Evolutionary conservation across 2,113 vertebrate species (phyloP).

Genomic region (Antechinus stuartii): DNA sequence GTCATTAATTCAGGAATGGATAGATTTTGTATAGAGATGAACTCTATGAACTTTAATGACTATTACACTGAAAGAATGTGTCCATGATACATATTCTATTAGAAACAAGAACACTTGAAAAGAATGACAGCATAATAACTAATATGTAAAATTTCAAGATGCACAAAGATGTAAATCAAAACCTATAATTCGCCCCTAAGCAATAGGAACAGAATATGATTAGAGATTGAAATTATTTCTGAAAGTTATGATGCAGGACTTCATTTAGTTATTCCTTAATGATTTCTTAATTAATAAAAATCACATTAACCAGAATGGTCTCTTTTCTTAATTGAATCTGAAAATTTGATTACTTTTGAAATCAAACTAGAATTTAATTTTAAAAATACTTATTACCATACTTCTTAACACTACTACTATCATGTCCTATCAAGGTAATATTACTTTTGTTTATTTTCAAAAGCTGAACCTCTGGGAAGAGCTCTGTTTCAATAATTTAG

Average conservation of each 20-base stretch:
- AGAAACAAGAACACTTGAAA: neutral
- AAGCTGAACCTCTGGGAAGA: conserved; percentile 53
- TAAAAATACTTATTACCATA: conserved; percentile 62
- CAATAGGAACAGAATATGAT: conserved; percentile 62
- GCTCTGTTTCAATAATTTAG: neutral
- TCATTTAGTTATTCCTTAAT: conserved; percentile 75
- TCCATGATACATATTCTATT: conserved; percentile 16
- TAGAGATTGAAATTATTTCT: conserved; percentile 76
- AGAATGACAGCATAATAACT: neutral
- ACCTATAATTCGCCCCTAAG: conserved; percentile 60
- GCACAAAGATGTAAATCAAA: conserved; percentile 60
- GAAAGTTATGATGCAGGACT: conserved; percentile 57
- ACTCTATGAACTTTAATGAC: neutral
- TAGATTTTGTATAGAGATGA: neutral
- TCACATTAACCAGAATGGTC: conserved; percentile 73
- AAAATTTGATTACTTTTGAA: conserved; percentile 77
- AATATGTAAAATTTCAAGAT: conserved; percentile 51
- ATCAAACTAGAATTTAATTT: conserved; percentile 75
- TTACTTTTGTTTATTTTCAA: conserved; percentile 55
- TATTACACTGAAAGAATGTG: neutral
- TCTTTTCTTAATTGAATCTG: conserved; percentile 63
- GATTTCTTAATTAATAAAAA: conserved; percentile 83
- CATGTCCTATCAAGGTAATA: conserved; percentile 23
- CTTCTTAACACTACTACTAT: conserved; percentile 61
- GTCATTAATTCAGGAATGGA: neutral